Base-by-base conservation (phyloP, 2,797 vertebrate species). In the Manis javanica region DNA sequence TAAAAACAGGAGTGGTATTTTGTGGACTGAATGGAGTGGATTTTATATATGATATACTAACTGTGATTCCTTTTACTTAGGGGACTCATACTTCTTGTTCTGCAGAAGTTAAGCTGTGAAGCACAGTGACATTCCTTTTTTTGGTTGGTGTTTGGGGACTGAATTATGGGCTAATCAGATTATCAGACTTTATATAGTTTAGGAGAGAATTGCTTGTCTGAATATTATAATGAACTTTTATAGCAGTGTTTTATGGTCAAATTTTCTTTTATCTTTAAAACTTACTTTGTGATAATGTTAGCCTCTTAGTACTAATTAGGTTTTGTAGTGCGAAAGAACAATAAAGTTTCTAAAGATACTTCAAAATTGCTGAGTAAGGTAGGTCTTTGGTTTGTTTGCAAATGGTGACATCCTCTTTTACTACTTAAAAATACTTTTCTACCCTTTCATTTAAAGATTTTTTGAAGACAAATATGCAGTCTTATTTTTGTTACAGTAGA, bases 251-350 rank as follows among this genome's bases (percentile, higher is more conserved):
- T 94, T 95, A 69, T 93, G 69, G 53, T 46, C 34, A 86, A 6
- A 63, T 64, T 89, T 97, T 89, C 55, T 96, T 37, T 95, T 24
- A 26, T 91, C 74, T 87, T 26, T 83, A 82, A 72, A 90, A 71
- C 26, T 87, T 0, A 83, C 59, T 95, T 90, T 90, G 37, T 82
- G 34, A 78, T 74, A 88, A 53, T 88, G 81, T 82, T 77, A 53
- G 23, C 34, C 34, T 95, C 53, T 92, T 92, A 92, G 66, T 87
- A 91, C 64, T 85, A 88, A 53, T 86, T 90, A 79, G 51, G 78
- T 89, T 91, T 87, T 89, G 26, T 84, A 91, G 75, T 91, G 7
- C 49, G 77, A 94, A 92, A 85, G 26, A 82, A 87, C 12, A 87
- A 34, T 90, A 31, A 72, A 53, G 19, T 91, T 91, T 95, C 46